phyloP scores from a whole-genome alignment of 2,888 invertebrate species.

The Rhogogaster chlorosoma region DNA sequence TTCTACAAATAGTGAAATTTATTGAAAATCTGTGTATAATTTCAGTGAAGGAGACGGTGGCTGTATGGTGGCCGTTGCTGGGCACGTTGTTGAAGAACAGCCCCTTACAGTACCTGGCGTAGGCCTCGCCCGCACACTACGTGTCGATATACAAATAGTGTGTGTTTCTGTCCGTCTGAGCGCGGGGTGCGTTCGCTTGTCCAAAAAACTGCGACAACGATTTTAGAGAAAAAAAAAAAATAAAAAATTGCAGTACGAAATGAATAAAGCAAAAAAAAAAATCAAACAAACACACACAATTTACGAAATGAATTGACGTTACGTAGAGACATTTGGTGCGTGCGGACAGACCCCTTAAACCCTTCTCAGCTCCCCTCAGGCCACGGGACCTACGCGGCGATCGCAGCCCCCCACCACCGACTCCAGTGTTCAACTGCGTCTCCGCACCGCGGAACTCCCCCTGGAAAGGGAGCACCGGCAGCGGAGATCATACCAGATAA shows the following conservation, averaged over 20 bases:
- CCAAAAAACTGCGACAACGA: slow-evolving; percentile 17
- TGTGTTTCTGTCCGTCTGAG: slow-evolving; percentile 50
- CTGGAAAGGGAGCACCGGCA: slow-evolving; percentile 55
- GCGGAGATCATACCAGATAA: slow-evolving; percentile 73
- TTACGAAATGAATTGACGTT: slow-evolving; percentile 51
- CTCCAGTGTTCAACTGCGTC: slow-evolving; percentile 76
- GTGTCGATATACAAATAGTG: slow-evolving; percentile 32
- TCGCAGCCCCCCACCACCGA: slow-evolving; percentile 75
- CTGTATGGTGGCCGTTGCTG: slow-evolving; percentile 77
- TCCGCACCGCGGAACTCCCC: slow-evolving; percentile 60
- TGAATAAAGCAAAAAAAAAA: neutral
- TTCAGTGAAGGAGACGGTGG: slow-evolving; percentile 83
- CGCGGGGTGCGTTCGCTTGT: slow-evolving; percentile 42
- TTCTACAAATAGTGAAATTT: too few species aligned
- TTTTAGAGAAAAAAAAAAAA: slow-evolving; percentile 49
- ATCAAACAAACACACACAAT: slow-evolving; percentile 38
- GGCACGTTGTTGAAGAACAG: slow-evolving; percentile 70
- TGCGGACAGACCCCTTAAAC: slow-evolving; percentile 55
- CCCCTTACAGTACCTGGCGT: slow-evolving; percentile 75
- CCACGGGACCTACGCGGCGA: slow-evolving; percentile 69
- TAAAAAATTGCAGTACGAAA: slow-evolving; percentile 32
- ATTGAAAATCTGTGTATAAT: slow-evolving; percentile 59
- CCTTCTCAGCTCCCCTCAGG: slow-evolving; percentile 68
- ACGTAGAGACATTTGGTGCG: slow-evolving; percentile 41
- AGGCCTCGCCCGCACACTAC: slow-evolving; percentile 66